Evolutionary conservation across 2,888 invertebrate genomes (phyloP), one percentile per base, ranked within the genome.

Genomic region (Penaeus monodon): DNA sequence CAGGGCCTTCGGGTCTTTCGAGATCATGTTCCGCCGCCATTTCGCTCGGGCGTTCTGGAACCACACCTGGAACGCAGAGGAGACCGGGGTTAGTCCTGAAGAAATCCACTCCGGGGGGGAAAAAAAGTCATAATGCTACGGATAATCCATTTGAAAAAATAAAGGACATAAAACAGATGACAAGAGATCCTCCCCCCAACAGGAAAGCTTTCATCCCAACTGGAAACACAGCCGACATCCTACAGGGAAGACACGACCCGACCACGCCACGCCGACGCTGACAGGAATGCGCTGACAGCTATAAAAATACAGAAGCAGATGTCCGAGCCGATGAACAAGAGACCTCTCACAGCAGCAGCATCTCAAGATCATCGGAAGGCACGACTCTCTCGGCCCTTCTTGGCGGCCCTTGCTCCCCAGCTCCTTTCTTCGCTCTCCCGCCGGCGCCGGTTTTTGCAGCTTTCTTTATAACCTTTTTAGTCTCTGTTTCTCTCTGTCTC

Each of bases 21-120:
- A 73, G 66, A 84, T 77, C 86, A 88, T 73, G 76, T 84, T 81
- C 38, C 89, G 83, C 63, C 89, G 77, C 88, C 88, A 89, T 74
- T 89, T 89, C 78, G 89, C 89, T 49, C 89, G 81, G 10, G 89
- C 89, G 81, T 89, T 89, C 74, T 89, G 89, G 76, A 89, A 89
- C 89, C 89, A 89, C 64, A 89, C 89, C 89, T 89, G 89, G 63
- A 77, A 70, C 27, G 12, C 22, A 81, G 24, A 68, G 73, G 70
- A 79, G n/a, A 17, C 4, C 14, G 29, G 22, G 24, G 24, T 29
- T 3, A 70, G 70, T 57, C 3, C 2, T 57, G 57, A n/a, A 49
- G n/a, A 77, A 38, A 77, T 27, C n/a, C 27, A 77, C 27, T 20
- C n/a, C n/a, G n/a, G n/a, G 27, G n/a, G n/a, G 77, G 33, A 29